These are phyloP conservation scores for Callipepla squamata DNA, from an alignment of 2,113 vertebrate genomes.

Conservation along the genomic window DNA sequence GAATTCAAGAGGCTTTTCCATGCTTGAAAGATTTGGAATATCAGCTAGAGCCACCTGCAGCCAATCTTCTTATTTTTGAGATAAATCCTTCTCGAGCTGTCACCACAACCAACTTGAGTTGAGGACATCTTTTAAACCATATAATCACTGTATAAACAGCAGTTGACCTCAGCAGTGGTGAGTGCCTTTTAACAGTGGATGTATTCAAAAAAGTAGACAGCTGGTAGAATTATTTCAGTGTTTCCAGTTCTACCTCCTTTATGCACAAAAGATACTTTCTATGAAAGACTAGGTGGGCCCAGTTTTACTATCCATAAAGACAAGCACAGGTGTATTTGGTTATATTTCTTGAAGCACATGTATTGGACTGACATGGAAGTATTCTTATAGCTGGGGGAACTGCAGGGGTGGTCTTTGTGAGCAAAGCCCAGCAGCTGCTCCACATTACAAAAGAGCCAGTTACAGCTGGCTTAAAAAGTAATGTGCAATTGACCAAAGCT, in stretches of 20 bases:
- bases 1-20: constrained; percentile 22
- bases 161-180: not conserved
- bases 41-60: constrained; percentile 4
- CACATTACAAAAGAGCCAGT: not conserved
- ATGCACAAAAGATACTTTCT: not conserved
- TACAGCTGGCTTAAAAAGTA: not conserved
- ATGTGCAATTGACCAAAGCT: not conserved
- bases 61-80: constrained; percentile 1
- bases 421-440: not conserved
- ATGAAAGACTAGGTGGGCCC: not conserved
- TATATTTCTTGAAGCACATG: not conserved
- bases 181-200: not conserved
- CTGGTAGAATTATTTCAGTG: not conserved
- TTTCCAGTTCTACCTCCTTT: not conserved
- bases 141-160: not conserved
- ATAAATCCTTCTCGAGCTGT: constrained; percentile 20
- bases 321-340: not conserved
- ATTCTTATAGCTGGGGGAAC: not conserved
- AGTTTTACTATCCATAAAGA: not conserved
- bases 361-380: not conserved
- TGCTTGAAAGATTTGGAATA: constrained; percentile 11
- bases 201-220: not conserved
- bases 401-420: not conserved
- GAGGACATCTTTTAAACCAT: constrained; percentile 9
- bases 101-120: not conserved